Percentiles rank a stretch among this genome's conserved stretches.
Conservation (phyloP, 2,888 invertebrate species). For the Lamellibrachia columna region DNA sequence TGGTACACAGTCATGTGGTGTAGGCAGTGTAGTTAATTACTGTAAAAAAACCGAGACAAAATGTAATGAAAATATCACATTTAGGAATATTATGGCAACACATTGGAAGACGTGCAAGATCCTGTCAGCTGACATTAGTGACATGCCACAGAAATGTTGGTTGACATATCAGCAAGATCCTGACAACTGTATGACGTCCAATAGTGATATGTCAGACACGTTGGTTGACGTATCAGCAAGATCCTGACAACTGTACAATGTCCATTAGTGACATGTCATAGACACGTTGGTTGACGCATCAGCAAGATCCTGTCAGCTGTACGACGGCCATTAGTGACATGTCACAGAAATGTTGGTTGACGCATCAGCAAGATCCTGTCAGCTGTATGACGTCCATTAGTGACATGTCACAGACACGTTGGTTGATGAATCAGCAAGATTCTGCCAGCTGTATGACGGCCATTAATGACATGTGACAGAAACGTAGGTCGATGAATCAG, state of each 20-base stretch:
- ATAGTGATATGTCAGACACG: neutral
- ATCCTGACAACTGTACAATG: neutral
- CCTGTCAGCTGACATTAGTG: no score
- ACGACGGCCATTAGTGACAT: no score
- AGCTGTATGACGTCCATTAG: no score
- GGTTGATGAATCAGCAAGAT: no score
- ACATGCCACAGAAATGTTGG: no score
- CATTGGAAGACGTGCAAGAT: neutral
- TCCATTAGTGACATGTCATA: neutral
- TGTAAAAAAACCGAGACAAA: neutral
- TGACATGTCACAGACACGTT: no score
- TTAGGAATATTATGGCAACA: neutral
- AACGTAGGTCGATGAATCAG: constrained; percentile 33
- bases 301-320: no score
- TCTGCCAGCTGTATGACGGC: no score
- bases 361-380: no score
- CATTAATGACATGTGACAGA: neutral
- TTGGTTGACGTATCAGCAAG: no score
- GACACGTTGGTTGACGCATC: neutral
- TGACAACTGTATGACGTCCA: neutral
- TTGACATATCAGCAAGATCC: neutral
- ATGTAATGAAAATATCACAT: neutral
- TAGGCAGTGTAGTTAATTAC: neutral
- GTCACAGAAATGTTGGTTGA: no score
- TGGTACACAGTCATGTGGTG: neutral